phyloP scores from a whole-genome alignment of 2,888 invertebrate genomes.

The Anodontia alba region DNA sequence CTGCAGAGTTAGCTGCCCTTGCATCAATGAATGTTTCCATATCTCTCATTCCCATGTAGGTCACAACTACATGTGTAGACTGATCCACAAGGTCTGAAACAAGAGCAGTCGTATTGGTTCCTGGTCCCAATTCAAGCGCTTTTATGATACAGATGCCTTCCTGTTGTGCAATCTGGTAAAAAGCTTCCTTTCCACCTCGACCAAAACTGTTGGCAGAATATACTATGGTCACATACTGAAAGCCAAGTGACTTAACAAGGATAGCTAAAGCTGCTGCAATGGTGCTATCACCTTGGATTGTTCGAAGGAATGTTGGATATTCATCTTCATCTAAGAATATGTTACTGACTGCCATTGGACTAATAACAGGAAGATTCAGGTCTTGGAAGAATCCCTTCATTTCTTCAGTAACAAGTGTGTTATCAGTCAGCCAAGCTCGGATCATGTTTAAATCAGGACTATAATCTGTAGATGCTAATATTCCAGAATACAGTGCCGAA shows the following conservation, averaged over 20 bases:
- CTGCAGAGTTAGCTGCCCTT: slow-evolving; percentile 42
- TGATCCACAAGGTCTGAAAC: slow-evolving; percentile 52
- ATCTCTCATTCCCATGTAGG: slow-evolving; percentile 64
- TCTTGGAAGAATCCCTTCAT: slow-evolving; percentile 76
- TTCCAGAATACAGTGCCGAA: slow-evolving; percentile 74
- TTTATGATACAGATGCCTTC: slow-evolving; percentile 76
- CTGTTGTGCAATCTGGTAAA: slow-evolving; percentile 64
- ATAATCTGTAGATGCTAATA: slow-evolving; percentile 41
- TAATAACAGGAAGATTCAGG: slow-evolving; percentile 86
- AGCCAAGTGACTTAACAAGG: slow-evolving; percentile 71
- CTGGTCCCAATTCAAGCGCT: slow-evolving; percentile 48
- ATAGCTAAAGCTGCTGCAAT: slow-evolving; percentile 77
- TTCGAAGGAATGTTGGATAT: slow-evolving; percentile 76
- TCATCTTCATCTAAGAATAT: slow-evolving; percentile 65
- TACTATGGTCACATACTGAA: slow-evolving; percentile 75
- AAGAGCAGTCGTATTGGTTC: slow-evolving; percentile 46
- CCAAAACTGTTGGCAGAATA: slow-evolving; percentile 74
- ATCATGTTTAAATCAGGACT: slow-evolving; percentile 59
- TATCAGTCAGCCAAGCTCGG: slow-evolving; percentile 76
- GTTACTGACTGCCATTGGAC: slow-evolving; percentile 72
- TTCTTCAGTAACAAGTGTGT: slow-evolving; percentile 65
- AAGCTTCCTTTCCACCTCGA: slow-evolving; percentile 57
- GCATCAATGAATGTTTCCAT: slow-evolving; percentile 61
- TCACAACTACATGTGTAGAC: slow-evolving; percentile 72
- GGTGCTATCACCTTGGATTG: slow-evolving; percentile 77